Percentiles rank a stretch among this genome's conserved stretches.
Conservation (phyloP, 2,797 vertebrate genomes). For the Strix occidentalis region DNA sequence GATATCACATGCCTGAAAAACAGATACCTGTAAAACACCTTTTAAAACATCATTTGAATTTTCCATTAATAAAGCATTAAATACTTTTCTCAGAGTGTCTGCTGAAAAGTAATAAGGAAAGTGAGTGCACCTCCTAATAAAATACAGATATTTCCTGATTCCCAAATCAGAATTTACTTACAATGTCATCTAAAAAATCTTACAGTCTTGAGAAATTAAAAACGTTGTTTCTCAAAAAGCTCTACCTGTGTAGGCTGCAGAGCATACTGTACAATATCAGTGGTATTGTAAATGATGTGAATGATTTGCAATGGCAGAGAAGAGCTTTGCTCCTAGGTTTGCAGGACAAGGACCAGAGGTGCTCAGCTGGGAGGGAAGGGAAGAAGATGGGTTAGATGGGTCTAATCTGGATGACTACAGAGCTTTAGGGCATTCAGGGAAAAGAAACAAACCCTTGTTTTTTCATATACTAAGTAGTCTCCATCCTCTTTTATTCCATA, state of each 20-base stretch:
- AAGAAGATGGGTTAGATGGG: background rate
- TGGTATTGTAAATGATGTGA: background rate
- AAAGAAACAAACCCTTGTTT: background rate
- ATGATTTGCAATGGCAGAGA: background rate
- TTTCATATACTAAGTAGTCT: background rate
- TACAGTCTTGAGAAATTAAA: background rate
- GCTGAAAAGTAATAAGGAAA: background rate
- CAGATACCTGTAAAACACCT: background rate
- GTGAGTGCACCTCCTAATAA: background rate
- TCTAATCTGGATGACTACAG: background rate
- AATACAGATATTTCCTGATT: background rate
- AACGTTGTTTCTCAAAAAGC: background rate
- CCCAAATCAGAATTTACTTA: background rate
- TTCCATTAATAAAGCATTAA: slow-evolving; percentile 30
- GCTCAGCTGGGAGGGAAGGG: background rate
- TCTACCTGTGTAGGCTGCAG: background rate
- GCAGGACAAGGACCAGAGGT: background rate
- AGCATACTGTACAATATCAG: background rate
- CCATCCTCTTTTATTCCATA: background rate
- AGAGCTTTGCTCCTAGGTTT: background rate
- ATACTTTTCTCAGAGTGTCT: background rate
- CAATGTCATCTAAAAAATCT: background rate
- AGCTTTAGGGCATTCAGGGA: background rate
- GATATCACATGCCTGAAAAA: background rate
- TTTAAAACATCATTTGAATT: slow-evolving; percentile 6